phyloP scores from a whole-genome alignment of 2,888 invertebrate genomes.

The Horisme vitalbata region DNA sequence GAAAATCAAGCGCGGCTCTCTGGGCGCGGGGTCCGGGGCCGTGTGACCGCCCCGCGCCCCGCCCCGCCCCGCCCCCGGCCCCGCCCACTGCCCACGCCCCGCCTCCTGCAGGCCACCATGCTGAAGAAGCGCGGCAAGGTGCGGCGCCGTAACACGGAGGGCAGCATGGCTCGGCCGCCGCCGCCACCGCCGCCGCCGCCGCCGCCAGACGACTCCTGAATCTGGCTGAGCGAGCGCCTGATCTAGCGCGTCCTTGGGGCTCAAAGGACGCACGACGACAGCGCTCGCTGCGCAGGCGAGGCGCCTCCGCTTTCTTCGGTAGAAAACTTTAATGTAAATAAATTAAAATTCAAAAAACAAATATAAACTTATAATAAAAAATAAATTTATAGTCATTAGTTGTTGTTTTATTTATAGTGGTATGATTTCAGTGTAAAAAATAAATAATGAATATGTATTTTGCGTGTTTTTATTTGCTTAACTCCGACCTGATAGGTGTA shows the following conservation, averaged over 20 bases:
- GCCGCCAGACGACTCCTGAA: conserved; percentile 83
- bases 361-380: conserved; percentile 51
- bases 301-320: conserved; percentile 22
- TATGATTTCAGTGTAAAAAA: conserved; percentile 58
- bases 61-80: conserved; percentile 40
- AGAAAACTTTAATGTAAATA: conserved; percentile 57
- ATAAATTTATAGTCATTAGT: conserved; percentile 67
- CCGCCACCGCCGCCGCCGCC: conserved; percentile 64
- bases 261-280: conserved; percentile 63
- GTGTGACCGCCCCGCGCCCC: conserved; percentile 68
- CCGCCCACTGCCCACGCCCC: conserved; percentile 43
- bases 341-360: conserved; percentile 51
- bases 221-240: conserved; percentile 88
- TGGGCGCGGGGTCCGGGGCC: conserved; percentile 80
- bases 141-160: conserved; percentile 97
- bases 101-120: conserved; percentile 97
- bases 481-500: neutral
- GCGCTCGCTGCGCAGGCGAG: conserved; percentile 57
- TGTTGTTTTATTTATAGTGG: conserved; percentile 70
- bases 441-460: conserved; percentile 53
- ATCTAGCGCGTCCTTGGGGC: conserved; percentile 82
- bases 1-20: conserved; percentile 99
- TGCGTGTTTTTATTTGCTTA: conserved; percentile 32
- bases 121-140: conserved; percentile 99
- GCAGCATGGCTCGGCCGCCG: conserved; percentile 85